Percentiles rank a stretch among this genome's conserved stretches.
Evolutionary conservation across 2,797 vertebrate genomes (phyloP).

Genomic region (Sebastes nivosus): DNA sequence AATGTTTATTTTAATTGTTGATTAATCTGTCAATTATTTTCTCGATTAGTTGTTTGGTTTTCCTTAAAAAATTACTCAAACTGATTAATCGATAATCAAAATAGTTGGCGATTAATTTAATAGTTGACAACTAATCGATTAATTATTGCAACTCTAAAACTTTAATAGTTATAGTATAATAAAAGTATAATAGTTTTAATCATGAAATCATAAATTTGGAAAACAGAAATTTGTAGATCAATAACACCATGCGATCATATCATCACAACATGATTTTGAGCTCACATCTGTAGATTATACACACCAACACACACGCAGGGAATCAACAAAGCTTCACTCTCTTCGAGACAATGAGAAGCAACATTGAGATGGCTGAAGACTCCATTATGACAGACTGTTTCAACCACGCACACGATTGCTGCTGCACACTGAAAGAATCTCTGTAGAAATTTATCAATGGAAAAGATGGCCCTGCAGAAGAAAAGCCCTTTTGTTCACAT

Average conservation of each 20-base stretch:
- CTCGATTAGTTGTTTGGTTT: too few relatives aligned
- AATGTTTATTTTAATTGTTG: too few relatives aligned
- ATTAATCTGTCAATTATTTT: too few relatives aligned
- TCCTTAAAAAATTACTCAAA: too few relatives aligned
- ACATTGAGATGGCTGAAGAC: slow-evolving; percentile 32
- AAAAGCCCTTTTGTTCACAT: slow-evolving; percentile 57
- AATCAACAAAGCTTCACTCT: slow-evolving; percentile 29
- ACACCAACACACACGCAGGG: neutral
- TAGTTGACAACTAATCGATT: too few relatives aligned
- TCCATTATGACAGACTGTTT: slow-evolving; percentile 49
- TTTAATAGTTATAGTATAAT: too few relatives aligned
- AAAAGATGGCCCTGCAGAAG: slow-evolving; percentile 44
- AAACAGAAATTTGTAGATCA: neutral
- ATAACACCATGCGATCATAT: neutral
- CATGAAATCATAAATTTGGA: neutral
- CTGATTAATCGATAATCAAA: too few relatives aligned
- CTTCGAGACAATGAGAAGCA: slow-evolving; percentile 35
- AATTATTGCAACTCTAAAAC: too few relatives aligned
- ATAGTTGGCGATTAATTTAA: too few relatives aligned
- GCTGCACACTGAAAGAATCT: slow-evolving; percentile 38
- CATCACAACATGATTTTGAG: neutral
- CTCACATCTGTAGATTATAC: slow-evolving; percentile 11
- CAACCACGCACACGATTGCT: slow-evolving; percentile 55
- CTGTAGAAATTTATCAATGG: slow-evolving; percentile 60
- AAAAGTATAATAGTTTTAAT: too few relatives aligned